Percentiles rank a stretch among this genome's conserved stretches.
Conservation (phyloP, 92 coral and sea anemone species). For the Porites lobata region DNA sequence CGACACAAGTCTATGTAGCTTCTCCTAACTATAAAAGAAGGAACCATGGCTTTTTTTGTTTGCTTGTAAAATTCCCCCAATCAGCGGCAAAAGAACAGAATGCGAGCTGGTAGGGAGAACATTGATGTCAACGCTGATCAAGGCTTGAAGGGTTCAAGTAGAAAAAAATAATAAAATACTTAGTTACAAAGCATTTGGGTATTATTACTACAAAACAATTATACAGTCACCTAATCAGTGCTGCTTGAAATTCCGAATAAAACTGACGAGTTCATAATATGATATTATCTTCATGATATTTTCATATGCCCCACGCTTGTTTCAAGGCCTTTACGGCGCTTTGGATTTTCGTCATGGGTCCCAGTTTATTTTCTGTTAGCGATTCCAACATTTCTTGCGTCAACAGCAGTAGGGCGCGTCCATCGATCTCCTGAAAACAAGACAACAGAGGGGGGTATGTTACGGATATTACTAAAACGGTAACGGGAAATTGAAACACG, state of each 20-base stretch:
- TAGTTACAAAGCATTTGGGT: not conserved
- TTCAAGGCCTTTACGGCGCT: conserved; percentile 90
- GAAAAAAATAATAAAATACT: conserved; percentile 19
- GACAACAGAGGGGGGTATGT: not conserved
- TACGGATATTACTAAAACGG: too few relatives aligned
- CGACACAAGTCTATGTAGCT: too few relatives aligned
- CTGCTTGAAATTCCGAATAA: conserved; percentile 27
- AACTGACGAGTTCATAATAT: conserved; percentile 24
- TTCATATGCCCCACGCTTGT: conserved; percentile 95
- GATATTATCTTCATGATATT: conserved; percentile 4
- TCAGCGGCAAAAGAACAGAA: not conserved
- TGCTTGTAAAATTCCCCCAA: not conserved
- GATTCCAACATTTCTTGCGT: conserved; percentile 95
- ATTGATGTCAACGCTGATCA: not conserved
- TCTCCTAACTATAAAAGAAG: not conserved
- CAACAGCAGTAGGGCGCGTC: conserved; percentile 83
- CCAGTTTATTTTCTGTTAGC: conserved; percentile 91
- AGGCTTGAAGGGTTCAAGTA: not conserved
- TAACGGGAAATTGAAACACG: too few relatives aligned
- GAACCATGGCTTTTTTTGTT: not conserved
- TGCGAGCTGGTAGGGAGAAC: not conserved
- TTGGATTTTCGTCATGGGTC: conserved; percentile 97
- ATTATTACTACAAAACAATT: conserved; percentile 28
- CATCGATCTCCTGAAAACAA: conserved; percentile 84
- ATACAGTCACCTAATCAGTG: not conserved